Conservation (phyloP, 1,140 invertebrate genomes). For the Nasonia longicornis region DNA sequence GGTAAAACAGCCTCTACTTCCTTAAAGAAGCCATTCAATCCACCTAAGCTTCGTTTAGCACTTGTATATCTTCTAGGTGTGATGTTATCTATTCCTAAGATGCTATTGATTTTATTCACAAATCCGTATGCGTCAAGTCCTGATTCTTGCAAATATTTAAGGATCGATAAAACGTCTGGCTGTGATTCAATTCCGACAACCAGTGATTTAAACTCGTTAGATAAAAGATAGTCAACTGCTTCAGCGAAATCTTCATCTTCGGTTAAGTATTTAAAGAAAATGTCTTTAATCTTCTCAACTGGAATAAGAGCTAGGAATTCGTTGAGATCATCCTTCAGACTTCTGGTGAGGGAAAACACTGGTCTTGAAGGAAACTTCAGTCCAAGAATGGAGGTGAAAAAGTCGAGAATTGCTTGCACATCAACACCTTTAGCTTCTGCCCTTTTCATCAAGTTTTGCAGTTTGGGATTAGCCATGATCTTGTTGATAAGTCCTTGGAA, state of each 20-base stretch:
- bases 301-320: conserved; percentile 52
- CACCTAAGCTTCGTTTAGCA: conserved; percentile 36
- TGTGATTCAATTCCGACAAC: conserved; percentile 47
- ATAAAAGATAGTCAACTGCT: conserved; percentile 45
- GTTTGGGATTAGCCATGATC: conserved; percentile 37
- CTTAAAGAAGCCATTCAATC: conserved; percentile 52
- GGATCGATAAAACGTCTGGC: conserved; percentile 46
- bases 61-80: not conserved
- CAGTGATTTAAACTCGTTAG: conserved; percentile 49
- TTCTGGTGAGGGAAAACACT: not conserved
- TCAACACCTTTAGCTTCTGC: conserved; percentile 50
- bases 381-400: conserved; percentile 50
- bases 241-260: conserved; percentile 49
- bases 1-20: conserved; percentile 55
- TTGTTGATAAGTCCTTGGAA: conserved; percentile 40
- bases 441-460: conserved; percentile 32
- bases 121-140: conserved; percentile 48
- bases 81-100: conserved; percentile 40
- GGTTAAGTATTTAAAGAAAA: conserved; percentile 49
- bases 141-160: conserved; percentile 45
- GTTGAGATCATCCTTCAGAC: conserved; percentile 44
- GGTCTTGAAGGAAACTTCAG: conserved; percentile 48
- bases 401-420: conserved; percentile 45
- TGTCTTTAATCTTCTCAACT: conserved; percentile 36
- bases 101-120: conserved; percentile 48